phyloP scores from a whole-genome alignment of 1,140 invertebrate genomes.

The Apis dorsata region DNA sequence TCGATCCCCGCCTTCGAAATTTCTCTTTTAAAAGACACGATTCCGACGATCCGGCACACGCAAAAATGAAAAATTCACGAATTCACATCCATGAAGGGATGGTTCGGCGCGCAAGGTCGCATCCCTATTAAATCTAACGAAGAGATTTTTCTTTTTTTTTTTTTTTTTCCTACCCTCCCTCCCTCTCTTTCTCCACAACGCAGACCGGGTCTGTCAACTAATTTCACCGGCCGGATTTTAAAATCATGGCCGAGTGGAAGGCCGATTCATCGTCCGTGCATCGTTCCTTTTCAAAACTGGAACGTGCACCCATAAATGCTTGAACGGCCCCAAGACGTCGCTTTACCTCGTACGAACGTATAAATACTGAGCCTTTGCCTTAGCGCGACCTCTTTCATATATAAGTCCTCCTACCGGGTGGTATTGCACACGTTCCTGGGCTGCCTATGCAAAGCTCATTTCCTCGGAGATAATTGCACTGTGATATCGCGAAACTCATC shows the following conservation, averaged over 20 bases:
- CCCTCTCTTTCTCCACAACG: neutral
- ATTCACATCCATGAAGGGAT: slow-evolving; percentile 7
- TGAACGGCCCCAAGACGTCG: slow-evolving; percentile 60
- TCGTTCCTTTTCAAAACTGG: slow-evolving; percentile 62
- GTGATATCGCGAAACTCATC: slow-evolving; percentile 68
- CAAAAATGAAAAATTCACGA: slow-evolving; percentile 27
- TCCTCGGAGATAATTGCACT: slow-evolving; percentile 74
- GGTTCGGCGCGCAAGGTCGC: slow-evolving; percentile 25
- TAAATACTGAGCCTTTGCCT: slow-evolving; percentile 66
- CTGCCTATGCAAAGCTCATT: slow-evolving; percentile 74
- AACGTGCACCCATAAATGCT: slow-evolving; percentile 61
- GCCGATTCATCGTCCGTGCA: slow-evolving; percentile 55
- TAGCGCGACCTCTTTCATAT: slow-evolving; percentile 69
- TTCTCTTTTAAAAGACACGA: neutral
- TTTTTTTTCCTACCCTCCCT: neutral
- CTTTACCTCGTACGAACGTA: slow-evolving; percentile 59
- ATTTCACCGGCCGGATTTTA: slow-evolving; percentile 64
- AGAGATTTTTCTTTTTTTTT: slow-evolving; percentile 12
- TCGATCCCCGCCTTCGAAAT: slow-evolving; percentile 3
- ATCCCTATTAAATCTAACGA: slow-evolving; percentile 46
- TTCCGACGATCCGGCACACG: neutral
- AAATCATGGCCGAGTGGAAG: slow-evolving; percentile 50
- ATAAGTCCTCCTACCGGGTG: slow-evolving; percentile 43
- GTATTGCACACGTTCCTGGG: slow-evolving; percentile 65
- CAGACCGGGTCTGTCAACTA: slow-evolving; percentile 54